Conservation (phyloP, 2,888 invertebrate genomes). For the Chaetogeoica ovagalla region DNA sequence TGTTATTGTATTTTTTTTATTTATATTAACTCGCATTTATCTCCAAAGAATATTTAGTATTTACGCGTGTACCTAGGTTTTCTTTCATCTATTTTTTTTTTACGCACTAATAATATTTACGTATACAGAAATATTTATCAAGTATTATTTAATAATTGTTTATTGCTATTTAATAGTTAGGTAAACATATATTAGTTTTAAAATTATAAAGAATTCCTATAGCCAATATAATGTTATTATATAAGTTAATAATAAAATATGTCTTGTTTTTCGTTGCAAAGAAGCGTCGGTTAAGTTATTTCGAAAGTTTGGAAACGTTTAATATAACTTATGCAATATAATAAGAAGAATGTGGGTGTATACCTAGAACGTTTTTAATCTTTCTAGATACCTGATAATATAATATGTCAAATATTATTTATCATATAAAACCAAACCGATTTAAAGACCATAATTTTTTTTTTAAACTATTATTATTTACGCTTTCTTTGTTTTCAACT, state of each 20-base stretch:
- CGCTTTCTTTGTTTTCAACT: no score
- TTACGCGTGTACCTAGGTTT: no score
- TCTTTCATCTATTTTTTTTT: no score
- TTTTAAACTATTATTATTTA: no score
- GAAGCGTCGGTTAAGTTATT: no score
- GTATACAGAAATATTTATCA: not conserved
- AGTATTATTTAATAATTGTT: no score
- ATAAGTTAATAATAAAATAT: no score
- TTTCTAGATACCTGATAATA: not conserved
- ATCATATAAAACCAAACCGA: no score
- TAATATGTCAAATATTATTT: no score
- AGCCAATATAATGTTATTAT: not conserved
- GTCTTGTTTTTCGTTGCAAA: no score
- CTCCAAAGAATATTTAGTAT: not conserved
- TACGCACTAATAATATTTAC: not conserved
- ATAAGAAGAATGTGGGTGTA: no score
- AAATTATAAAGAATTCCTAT: not conserved
- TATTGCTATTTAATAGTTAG: not conserved
- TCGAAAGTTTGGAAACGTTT: not conserved
- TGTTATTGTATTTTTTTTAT: not conserved
- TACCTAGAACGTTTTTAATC: not conserved
- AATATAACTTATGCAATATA: not conserved
- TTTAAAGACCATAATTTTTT: no score
- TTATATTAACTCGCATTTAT: not conserved
- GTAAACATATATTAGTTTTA: not conserved